Evolutionary conservation across 2,888 invertebrate species (phyloP).

Genomic region (Caenorhabditis sp.): DNA sequence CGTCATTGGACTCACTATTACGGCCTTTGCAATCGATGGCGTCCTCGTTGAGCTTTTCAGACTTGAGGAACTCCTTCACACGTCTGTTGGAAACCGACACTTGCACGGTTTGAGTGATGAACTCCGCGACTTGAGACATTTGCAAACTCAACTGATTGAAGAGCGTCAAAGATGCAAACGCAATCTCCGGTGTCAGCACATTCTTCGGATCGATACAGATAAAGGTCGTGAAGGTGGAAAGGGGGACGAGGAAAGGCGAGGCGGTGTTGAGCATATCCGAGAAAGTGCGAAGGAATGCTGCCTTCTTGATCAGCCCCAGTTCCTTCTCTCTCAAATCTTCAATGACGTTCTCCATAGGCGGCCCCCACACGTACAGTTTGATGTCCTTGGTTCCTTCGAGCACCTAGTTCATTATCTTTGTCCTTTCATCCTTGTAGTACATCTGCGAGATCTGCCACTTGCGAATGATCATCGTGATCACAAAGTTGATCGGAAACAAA

Average conservation of each 20-base stretch:
- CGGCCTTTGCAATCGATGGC: slow-evolving; percentile 21
- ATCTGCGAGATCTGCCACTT: slow-evolving; percentile 85
- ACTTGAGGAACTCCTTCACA: too few relatives aligned
- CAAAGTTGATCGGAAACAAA: slow-evolving; percentile 83
- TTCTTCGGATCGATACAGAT: too few relatives aligned
- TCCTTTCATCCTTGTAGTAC: slow-evolving; percentile 95
- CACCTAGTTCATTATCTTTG: slow-evolving; percentile 80
- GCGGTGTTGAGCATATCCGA: slow-evolving; percentile 72
- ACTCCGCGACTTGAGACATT: too few relatives aligned
- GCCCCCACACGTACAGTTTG: slow-evolving; percentile 82
- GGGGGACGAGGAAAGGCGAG: too few relatives aligned
- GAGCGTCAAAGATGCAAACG: too few relatives aligned
- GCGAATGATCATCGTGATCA: slow-evolving; percentile 73
- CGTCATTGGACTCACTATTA: neutral
- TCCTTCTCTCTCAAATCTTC: slow-evolving; percentile 66
- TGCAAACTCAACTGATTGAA: too few relatives aligned
- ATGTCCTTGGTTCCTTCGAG: slow-evolving; percentile 88
- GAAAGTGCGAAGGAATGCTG: slow-evolving; percentile 69
- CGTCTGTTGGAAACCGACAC: too few relatives aligned
- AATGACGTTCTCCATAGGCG: slow-evolving; percentile 71
- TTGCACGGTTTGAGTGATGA: too few relatives aligned
- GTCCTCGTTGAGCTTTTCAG: slow-evolving; percentile 65
- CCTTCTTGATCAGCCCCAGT: slow-evolving; percentile 62
- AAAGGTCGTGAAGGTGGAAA: too few relatives aligned
- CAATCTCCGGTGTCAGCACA: too few relatives aligned